Conservation (phyloP, 2,113 vertebrate genomes). For the Hemichromis elongatus region DNA sequence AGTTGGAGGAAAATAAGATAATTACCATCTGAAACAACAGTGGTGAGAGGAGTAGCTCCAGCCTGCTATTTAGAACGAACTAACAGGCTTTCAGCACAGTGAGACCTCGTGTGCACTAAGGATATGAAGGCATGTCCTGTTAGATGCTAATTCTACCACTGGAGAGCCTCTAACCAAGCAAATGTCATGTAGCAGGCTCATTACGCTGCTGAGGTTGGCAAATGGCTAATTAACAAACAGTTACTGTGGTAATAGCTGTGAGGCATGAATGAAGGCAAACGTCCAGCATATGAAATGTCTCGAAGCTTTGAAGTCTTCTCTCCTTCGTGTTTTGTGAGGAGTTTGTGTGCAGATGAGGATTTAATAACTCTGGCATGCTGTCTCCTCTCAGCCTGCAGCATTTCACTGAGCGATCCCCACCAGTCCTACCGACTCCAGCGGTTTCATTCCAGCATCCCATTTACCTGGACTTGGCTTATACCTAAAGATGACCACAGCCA, state of each 20-base stretch:
- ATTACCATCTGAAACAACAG: slow-evolving; percentile 32
- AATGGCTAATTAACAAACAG: slow-evolving; percentile 58
- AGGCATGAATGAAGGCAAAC: slow-evolving; percentile 12
- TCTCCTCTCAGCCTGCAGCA: neutral
- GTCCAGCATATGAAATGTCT: slow-evolving; percentile 34
- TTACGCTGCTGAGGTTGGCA: slow-evolving; percentile 36
- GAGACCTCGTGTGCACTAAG: neutral
- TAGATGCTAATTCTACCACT: slow-evolving; percentile 41
- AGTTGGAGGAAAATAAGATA: slow-evolving; percentile 28
- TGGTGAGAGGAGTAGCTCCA: neutral
- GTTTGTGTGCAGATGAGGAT: slow-evolving; percentile 40
- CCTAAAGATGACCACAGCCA: neutral
- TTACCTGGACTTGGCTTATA: slow-evolving; percentile 17
- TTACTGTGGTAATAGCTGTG: slow-evolving; percentile 34
- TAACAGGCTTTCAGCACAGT: slow-evolving; percentile 9
- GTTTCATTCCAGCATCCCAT: neutral
- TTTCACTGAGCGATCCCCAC: neutral
- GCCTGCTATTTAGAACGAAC: slow-evolving; percentile 17
- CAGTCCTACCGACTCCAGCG: neutral
- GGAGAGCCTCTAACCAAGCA: slow-evolving; percentile 17
- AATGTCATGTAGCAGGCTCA: slow-evolving; percentile 39
- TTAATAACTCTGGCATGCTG: slow-evolving; percentile 25
- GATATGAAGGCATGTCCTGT: slow-evolving; percentile 29
- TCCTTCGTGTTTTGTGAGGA: slow-evolving; percentile 23
- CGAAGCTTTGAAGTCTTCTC: slow-evolving; percentile 40